These are phyloP conservation scores for Cerastis rubricosa DNA, from an alignment of 2,888 invertebrate genomes.

Conservation along the genomic window DNA sequence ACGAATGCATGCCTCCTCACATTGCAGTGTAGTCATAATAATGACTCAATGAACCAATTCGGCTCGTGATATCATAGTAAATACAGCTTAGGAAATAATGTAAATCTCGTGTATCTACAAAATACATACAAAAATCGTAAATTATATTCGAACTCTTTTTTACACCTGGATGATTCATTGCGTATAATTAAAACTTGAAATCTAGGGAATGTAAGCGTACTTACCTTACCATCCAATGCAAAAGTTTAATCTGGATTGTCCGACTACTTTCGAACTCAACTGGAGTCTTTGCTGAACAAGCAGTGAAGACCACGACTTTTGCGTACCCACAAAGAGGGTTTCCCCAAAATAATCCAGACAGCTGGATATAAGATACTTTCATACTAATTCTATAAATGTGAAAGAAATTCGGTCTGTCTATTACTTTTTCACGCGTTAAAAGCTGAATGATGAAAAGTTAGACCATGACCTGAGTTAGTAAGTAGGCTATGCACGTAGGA, in stretches of 20 bases:
- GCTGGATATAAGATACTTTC: too few species aligned
- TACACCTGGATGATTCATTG: background rate
- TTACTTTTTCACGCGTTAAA: too few species aligned
- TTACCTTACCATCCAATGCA: too few species aligned
- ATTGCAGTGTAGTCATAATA: slow-evolving; percentile 21
- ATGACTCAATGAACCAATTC: slow-evolving; percentile 34
- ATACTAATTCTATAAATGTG: too few species aligned
- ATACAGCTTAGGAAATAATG: slow-evolving; percentile 22
- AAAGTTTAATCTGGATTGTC: too few species aligned
- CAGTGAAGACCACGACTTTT: too few species aligned
- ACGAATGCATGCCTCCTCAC: background rate
- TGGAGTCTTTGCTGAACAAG: too few species aligned
- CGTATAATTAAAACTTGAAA: background rate
- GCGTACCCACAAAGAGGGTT: too few species aligned
- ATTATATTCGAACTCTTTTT: background rate
- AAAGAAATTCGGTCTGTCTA: too few species aligned
- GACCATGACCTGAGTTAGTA: background rate
- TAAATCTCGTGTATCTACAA: slow-evolving; percentile 16
- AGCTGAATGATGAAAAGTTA: background rate
- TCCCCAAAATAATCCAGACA: too few species aligned
- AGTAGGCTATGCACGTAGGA: too few species aligned
- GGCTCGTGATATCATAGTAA: slow-evolving; percentile 37
- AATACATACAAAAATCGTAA: background rate
- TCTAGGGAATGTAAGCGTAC: background rate
- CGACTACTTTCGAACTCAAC: too few species aligned